Percentiles rank a stretch among this genome's conserved stretches.
These are phyloP conservation scores for Dioctria linearis DNA, from an alignment of 2,888 invertebrate genomes.

Conservation along the genomic window DNA sequence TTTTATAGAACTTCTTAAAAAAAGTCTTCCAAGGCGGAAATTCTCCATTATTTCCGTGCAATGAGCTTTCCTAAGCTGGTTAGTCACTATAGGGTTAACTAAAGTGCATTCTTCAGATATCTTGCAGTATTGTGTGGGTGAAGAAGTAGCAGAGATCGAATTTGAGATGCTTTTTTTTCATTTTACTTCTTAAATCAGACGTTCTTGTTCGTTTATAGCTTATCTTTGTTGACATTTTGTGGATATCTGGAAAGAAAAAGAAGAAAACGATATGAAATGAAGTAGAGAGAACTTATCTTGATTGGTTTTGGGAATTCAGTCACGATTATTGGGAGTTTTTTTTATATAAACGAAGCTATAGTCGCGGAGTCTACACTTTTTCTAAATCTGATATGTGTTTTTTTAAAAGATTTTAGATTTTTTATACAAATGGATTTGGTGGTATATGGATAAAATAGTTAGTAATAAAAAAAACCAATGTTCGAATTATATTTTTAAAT, in stretches of 20 bases:
- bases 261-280: slow-evolving; percentile 54
- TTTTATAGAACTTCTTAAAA: neutral
- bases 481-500: too few species aligned
- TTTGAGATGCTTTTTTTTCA: neutral
- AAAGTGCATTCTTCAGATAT: slow-evolving; percentile 44
- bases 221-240: slow-evolving; percentile 44
- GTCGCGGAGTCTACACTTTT: too few species aligned
- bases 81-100: slow-evolving; percentile 40
- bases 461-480: too few species aligned
- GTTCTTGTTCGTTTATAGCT: slow-evolving; percentile 33
- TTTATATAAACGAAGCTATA: too few species aligned
- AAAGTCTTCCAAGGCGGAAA: slow-evolving; percentile 35
- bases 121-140: slow-evolving; percentile 13
- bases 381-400: too few species aligned
- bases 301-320: slow-evolving; percentile 54
- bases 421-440: too few species aligned
- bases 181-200: slow-evolving; percentile 37
- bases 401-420: too few species aligned
- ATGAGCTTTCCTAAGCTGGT: slow-evolving; percentile 38
- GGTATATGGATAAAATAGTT: too few species aligned
- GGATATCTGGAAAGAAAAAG: slow-evolving; percentile 35
- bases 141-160: slow-evolving; percentile 22
- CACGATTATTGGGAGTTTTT: slow-evolving; percentile 19
- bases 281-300: slow-evolving; percentile 54
- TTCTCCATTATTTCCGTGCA: slow-evolving; percentile 1